phyloP scores from a whole-genome alignment of 2,797 vertebrate genomes.

The Nasua narica region DNA sequence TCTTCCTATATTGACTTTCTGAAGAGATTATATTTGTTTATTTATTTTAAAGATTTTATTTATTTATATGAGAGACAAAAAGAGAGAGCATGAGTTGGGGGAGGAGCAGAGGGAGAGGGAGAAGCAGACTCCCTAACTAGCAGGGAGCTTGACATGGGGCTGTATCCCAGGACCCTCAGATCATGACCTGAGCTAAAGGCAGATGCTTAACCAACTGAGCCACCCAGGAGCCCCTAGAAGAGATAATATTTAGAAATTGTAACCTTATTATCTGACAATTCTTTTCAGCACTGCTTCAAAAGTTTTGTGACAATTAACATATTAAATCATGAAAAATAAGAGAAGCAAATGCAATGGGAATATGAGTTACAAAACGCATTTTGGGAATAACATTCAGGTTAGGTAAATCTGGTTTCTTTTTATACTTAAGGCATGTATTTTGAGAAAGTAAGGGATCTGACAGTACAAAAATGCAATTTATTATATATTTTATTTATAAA shows the following conservation, averaged over 20 bases:
- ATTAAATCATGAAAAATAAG: conserved; percentile 3
- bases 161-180: not conserved
- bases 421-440: not conserved
- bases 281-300: not conserved
- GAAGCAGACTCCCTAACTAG: not conserved
- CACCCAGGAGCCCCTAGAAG: not conserved
- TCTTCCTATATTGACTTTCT: not conserved
- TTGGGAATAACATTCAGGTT: not conserved
- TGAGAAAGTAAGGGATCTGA: not conserved
- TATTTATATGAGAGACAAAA: not conserved
- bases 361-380: not conserved
- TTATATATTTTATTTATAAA: not conserved
- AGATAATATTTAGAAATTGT: not conserved
- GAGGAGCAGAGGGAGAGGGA: not conserved
- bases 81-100: not conserved
- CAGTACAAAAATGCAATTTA: not conserved
- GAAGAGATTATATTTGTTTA: not conserved
- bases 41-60: not conserved
- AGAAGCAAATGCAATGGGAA: not conserved
- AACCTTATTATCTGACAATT: not conserved
- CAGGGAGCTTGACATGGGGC: not conserved
- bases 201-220: not conserved
- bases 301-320: not conserved
- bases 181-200: not conserved
- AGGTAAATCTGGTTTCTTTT: not conserved